A percentile compares a stretch with the other conserved stretches of the same genome.
Evolutionary conservation across 2,888 invertebrate genomes (phyloP).

Genomic region (Antheraea yamamai): DNA sequence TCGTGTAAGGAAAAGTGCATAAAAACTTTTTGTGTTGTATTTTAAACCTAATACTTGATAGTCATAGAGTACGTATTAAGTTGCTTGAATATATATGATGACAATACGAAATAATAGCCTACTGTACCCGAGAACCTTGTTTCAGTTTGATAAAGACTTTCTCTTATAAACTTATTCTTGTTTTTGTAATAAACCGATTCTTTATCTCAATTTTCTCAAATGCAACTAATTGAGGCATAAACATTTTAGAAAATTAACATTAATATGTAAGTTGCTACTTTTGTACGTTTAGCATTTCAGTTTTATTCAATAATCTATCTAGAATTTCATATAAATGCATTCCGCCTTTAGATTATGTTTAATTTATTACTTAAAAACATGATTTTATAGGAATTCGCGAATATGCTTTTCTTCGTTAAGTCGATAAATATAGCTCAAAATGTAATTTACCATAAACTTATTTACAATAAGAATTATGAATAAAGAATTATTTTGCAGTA

Average conservation of each 20-base stretch:
- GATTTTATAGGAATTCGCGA: no score
- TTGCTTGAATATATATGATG: neutral
- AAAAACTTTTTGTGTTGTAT: neutral
- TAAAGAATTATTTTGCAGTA: no score
- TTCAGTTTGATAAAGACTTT: slow-evolving; percentile 7
- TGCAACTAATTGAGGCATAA: neutral
- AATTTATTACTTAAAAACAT: no score
- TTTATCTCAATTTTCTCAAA: neutral
- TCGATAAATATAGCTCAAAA: no score
- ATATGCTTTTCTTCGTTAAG: no score
- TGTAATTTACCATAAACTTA: no score
- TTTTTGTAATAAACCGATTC: neutral
- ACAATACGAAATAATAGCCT: neutral
- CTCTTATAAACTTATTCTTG: slow-evolving; percentile 7
- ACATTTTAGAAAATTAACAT: neutral
- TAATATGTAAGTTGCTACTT: neutral
- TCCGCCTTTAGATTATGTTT: neutral
- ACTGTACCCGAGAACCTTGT: neutral
- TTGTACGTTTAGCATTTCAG: neutral
- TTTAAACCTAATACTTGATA: neutral
- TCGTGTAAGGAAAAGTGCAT: slow-evolving; percentile 9
- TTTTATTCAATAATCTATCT: neutral
- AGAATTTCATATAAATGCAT: neutral
- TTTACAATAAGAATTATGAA: no score
- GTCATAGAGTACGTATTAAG: neutral